Percentiles rank a stretch among this genome's conserved stretches.
Conservation (phyloP, 2,888 invertebrate species). For the Zelleria hepariella region DNA sequence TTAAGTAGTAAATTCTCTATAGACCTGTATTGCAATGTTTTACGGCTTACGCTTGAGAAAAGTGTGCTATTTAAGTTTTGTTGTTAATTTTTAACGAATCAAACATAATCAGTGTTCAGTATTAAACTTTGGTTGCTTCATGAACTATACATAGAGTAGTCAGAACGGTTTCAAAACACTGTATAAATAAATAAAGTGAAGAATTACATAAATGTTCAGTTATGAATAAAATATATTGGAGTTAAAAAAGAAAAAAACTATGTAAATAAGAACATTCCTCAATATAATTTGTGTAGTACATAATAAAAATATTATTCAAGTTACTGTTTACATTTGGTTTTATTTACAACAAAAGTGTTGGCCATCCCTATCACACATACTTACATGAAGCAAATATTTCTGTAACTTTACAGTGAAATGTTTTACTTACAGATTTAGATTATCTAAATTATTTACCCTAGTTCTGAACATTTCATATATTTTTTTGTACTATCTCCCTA, state of each 20-base stretch:
- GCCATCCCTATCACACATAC: too few species aligned
- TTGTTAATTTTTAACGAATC: constrained; percentile 1
- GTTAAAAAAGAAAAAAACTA: constrained; percentile 38
- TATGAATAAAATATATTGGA: constrained; percentile 39
- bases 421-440: too few species aligned
- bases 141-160: constrained; percentile 8
- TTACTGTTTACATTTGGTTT: constrained; percentile 62
- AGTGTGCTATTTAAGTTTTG: constrained; percentile 2
- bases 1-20: not conserved
- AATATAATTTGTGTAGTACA: constrained; percentile 71
- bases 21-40: not conserved
- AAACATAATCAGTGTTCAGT: constrained; percentile 13
- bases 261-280: constrained; percentile 74
- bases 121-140: constrained; percentile 10
- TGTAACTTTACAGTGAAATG: too few species aligned
- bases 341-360: constrained; percentile 19
- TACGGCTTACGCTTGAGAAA: not conserved
- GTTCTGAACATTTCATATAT: too few species aligned
- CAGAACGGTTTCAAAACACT: constrained; percentile 12
- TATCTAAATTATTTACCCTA: too few species aligned
- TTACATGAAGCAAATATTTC: too few species aligned
- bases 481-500: too few species aligned
- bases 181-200: too few species aligned
- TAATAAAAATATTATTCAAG: constrained; percentile 72
- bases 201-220: constrained; percentile 26